Evolutionary conservation across 2,113 vertebrate genomes (phyloP).

Genomic region (Sinocyclocheilus grahami): DNA sequence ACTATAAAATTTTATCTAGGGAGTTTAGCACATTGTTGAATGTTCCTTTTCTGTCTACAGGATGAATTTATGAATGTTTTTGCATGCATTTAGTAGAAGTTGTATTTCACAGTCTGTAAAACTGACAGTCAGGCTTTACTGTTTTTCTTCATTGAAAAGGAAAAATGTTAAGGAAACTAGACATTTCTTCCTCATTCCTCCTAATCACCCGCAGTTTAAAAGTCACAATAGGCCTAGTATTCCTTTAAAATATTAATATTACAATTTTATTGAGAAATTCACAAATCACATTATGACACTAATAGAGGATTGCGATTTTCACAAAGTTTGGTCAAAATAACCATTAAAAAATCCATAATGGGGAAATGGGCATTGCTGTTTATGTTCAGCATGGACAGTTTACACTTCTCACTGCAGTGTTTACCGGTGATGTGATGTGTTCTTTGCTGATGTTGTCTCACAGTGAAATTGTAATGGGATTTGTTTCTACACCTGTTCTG

Average conservation of each 20-base stretch:
- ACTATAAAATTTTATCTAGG: slow-evolving; percentile 33
- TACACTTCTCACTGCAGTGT: slow-evolving; percentile 1
- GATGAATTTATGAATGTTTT: slow-evolving; percentile 28
- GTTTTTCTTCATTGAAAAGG: slow-evolving; percentile 14
- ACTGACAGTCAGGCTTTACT: background rate
- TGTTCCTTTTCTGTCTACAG: background rate
- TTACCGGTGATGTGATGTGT: background rate
- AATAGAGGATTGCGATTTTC: slow-evolving; percentile 20
- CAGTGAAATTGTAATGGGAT: background rate
- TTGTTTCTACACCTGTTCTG: background rate
- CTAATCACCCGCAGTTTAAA: slow-evolving; percentile 9
- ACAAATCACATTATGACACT: background rate
- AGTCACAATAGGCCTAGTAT: slow-evolving; percentile 40
- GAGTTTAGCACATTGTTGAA: slow-evolving; percentile 39
- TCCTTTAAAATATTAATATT: background rate
- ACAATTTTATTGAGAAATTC: slow-evolving; percentile 8
- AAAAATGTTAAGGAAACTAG: slow-evolving; percentile 21
- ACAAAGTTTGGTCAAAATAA: slow-evolving; percentile 10
- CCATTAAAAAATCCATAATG: background rate
- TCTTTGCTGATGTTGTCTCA: background rate
- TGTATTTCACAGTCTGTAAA: slow-evolving; percentile 7
- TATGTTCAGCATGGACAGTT: background rate
- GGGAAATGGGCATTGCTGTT: background rate
- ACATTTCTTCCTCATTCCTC: background rate
- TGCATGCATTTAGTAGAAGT: slow-evolving; percentile 11